Base-by-base conservation (phyloP, 1,140 invertebrate species). In the Acromyrmex echinatior region DNA sequence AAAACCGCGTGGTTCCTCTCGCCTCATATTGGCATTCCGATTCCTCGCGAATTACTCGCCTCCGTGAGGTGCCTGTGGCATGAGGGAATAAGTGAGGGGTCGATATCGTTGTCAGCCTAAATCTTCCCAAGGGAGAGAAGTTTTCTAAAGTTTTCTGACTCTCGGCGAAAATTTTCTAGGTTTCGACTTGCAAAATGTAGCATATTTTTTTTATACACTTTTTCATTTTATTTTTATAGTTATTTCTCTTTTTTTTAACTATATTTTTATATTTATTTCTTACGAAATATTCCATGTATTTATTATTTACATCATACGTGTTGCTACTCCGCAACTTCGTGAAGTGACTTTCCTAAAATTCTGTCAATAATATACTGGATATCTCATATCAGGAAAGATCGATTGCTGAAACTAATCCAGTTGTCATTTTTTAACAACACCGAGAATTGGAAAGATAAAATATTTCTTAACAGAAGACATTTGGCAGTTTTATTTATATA, bases 11-110 rank as follows among this genome's bases (percentile, higher is more conserved):
- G 25, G 39, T 21, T 39, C 5, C 31, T 49, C 56, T 74, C 28
- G 53, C 25, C 45, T 39, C 58, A 28, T 5, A 85, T 85, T 53
- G 76, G 39, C 39, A 66, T 86, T 78, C 39, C 39, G 18, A 74
- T 73, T 84, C 58, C 28, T 86, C 10, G 39, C 68, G 25, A 74
- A 35, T 62, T 16, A 16, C 12, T 16, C 45, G 25, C 6, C 5
- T 79, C 14, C 9, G 25, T 39, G 51, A 28, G 45, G 25, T 58
- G 18, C 0, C 14, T 53, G 7, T 68, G 14, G n/a, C 45, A 35
- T 58, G n/a, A 21, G 28, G 25, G 12, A 74, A 4, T 12, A 1
- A 82, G n/a, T 68, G 18, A 51, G 16, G 1, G 1, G 14, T 28
- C 60, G 68, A n/a, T 66, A n/a, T 25, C 35, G 35, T 71, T 39